Evolutionary conservation across 2,888 invertebrate species (phyloP), one percentile per base, ranked within the genome.

Genomic region (Lissocephala sabroskyi): DNA sequence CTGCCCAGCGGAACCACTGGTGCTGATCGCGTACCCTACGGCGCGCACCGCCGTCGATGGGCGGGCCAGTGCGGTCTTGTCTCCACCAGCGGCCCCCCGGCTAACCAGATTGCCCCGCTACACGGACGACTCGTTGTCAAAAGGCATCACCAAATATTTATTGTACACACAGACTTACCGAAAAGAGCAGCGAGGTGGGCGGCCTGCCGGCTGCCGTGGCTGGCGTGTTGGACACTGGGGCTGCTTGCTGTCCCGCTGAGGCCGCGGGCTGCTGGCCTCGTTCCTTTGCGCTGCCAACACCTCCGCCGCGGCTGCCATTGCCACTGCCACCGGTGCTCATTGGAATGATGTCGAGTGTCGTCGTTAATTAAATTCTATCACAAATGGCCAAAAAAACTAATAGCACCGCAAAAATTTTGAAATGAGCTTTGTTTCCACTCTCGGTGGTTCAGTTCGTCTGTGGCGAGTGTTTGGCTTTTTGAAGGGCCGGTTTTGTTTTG

Each of bases 31-130:
- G 83, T 96, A 99, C 1, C 99, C 99, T 18, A 96, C 98, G 6
- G 96, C 98, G 49, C 96, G 88, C 30, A 98, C 95, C 1, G 98
- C 98, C 2, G 99, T 99, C 88, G 98, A 97, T 0, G 99, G 98
- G 48, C 99, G 84, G 17, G 86, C 87, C 40, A 83, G 41, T 2
- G 74, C 62, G 0, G 79, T 65, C 49, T 79, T 80, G 35, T 84
- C 84, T n/a, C 60, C 59, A 1, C 71, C 77, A 17, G 65, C 67
- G 40, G 74, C 50, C 5, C 82, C 80, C 52, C 82, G 82, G 52
- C 84, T 83, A 0, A 80, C 65, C 52, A 83, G 62, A 56, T 83
- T 83, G 6, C 82, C 84, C 6, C 83, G 79, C 75, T 84, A 41
- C 50, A 49, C 40, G 16, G 16, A 16, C 42, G 33, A 19, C 1